Base-by-base conservation (phyloP, 35 echinoderm and acorn worm species). In the Apostichopus californicus region DNA sequence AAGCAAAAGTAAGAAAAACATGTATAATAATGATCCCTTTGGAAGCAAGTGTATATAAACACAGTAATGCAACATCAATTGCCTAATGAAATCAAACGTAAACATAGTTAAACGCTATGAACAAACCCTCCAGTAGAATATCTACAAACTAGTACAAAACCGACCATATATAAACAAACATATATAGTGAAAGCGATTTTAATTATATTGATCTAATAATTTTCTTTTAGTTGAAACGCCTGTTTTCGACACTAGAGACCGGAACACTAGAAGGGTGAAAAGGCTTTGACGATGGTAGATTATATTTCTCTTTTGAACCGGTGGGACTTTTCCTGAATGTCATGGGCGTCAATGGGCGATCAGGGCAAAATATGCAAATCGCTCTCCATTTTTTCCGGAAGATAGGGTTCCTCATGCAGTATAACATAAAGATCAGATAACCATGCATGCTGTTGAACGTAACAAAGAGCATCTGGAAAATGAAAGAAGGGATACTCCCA, bases 361-460 rank as follows among this genome's bases (percentile, higher is more conserved):
- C 86, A 4, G 86, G 86, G 57, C 57, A 87, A 15, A 18, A 77
- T 11, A 90, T 17, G 52, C 68, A 90, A 61, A 55, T 14, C 52
- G 21, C 46, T 9, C 88, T 26, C 88, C 88, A 90, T 9, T 10
- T 77, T 78, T 90, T 90, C 12, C 88, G 66, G 52, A 90, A 90
- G 8, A 15, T 24, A 54, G 88, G 88, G 24, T 90, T 90, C 20
- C 88, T 90, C 88, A 90, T 90, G 17, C 68, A 20, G 56, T 90
- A 90, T 9, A 90, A 18, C 88, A 90, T 90, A 21, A 90, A 90
- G 0, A 90, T 53, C 4, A 90, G 70, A 57, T 90, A 90, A 6
- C 88, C 88, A 68, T 90, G 88, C 68, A 77, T 77, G 21, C 70
- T 77, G 24, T 90, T 90, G 23, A 90, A 34, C 2, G 56, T 78